These are phyloP conservation scores for Orthosia gracilis DNA, from an alignment of 2,888 invertebrate genomes.

Conservation along the genomic window DNA sequence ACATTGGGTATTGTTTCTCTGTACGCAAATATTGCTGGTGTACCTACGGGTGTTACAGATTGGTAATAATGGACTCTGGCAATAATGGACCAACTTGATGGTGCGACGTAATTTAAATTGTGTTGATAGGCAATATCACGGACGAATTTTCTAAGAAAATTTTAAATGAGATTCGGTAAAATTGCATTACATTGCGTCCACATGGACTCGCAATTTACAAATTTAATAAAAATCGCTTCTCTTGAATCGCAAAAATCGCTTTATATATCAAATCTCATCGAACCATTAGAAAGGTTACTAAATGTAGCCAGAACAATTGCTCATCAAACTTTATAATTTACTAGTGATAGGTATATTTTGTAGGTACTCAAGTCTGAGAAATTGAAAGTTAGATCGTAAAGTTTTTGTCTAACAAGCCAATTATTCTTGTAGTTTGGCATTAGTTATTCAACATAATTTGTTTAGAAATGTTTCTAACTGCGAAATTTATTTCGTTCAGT, in stretches of 20 bases:
- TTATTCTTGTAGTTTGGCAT: neutral
- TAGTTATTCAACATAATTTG: neutral
- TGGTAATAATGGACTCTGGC: neutral
- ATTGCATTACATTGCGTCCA: no score
- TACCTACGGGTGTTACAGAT: neutral
- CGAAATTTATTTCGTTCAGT: neutral
- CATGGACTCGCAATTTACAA: no score
- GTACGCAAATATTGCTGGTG: neutral
- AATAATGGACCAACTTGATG: no score
- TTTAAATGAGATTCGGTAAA: no score
- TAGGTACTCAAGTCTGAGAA: neutral
- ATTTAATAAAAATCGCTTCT: no score
- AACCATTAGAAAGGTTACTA: no score
- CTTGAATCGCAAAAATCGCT: no score
- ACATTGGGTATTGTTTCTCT: constrained; percentile 27
- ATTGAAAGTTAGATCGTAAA: neutral
- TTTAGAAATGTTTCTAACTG: neutral
- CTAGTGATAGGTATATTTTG: neutral
- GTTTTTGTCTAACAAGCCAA: neutral
- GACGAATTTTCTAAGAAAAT: no score
- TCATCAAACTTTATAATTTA: neutral
- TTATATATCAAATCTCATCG: no score
- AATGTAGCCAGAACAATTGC: no score
- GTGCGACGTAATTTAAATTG: no score
- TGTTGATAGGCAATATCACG: no score